phyloP scores from a whole-genome alignment of 2,797 vertebrate species.

The Muscicapa striata region DNA sequence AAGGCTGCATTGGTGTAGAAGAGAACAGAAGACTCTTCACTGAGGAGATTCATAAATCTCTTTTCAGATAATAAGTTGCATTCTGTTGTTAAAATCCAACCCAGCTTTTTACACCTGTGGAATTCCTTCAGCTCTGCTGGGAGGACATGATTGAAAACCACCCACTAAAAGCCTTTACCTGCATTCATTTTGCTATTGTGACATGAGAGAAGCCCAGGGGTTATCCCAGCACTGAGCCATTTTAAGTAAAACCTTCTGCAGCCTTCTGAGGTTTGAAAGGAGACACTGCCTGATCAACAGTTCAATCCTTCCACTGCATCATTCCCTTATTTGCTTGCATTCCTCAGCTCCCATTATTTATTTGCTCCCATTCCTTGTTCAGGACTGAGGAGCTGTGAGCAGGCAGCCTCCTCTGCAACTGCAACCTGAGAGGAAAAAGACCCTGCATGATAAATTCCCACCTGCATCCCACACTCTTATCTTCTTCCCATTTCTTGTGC shows the following conservation, averaged over 20 bases:
- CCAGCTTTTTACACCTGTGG: not conserved
- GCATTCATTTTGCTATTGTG: not conserved
- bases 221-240: not conserved
- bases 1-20: not conserved
- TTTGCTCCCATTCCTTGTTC: too few species aligned
- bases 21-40: not conserved
- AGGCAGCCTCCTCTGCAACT: not conserved
- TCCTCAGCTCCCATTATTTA: not conserved
- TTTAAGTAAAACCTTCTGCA: not conserved
- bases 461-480: slow-evolving; percentile 79
- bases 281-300: not conserved
- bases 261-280: not conserved
- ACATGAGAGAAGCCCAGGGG: not conserved
- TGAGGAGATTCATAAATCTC: not conserved
- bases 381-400: not conserved
- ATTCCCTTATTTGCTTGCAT: not conserved
- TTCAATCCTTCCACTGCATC: not conserved
- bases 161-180: not conserved
- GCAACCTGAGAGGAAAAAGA: slow-evolving; percentile 36
- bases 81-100: not conserved
- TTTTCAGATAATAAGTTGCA: not conserved
- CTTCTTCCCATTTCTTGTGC: slow-evolving; percentile 83
- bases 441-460: slow-evolving; percentile 62
- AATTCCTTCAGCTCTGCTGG: not conserved
- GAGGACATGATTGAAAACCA: not conserved